Evolutionary conservation across 2,113 vertebrate genomes (phyloP).

Genomic region (Lipophrys pholis): DNA sequence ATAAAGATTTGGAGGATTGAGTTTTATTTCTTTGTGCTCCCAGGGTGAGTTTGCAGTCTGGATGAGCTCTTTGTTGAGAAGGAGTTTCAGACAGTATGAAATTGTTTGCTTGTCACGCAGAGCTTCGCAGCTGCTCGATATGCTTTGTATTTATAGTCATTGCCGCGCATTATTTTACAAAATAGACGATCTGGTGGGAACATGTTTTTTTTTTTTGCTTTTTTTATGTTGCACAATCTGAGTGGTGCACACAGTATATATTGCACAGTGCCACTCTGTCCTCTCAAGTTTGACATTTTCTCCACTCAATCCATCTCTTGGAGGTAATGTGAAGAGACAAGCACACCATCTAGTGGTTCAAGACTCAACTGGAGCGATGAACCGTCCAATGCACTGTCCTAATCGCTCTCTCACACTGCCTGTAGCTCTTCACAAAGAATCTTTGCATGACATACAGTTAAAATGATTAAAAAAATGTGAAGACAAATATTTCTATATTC

Average conservation of each 20-base stretch:
- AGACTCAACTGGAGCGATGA: conserved; percentile 23
- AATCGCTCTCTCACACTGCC: background rate
- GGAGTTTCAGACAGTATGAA: conserved; percentile 34
- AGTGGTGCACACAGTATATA: conserved; percentile 13
- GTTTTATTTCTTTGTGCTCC: conserved; percentile 56
- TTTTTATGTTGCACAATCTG: conserved; percentile 32
- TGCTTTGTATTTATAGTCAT: conserved; percentile 38
- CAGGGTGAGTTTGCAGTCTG: conserved; percentile 55
- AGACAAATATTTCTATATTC: too few species aligned
- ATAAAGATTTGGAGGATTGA: conserved; percentile 57
- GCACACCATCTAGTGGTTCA: conserved; percentile 79
- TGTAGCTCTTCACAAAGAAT: background rate
- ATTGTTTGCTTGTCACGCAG: conserved; percentile 53
- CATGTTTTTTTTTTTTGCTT: background rate
- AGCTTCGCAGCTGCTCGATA: conserved; percentile 40
- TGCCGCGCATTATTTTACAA: conserved; percentile 50
- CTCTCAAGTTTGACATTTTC: conserved; percentile 22
- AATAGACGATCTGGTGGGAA: conserved; percentile 16
- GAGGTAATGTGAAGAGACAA: conserved; percentile 58
- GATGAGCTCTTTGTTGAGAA: conserved; percentile 59
- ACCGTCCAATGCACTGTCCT: conserved; percentile 1
- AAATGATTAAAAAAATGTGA: too few species aligned
- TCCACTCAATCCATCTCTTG: conserved; percentile 36
- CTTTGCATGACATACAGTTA: too few species aligned
- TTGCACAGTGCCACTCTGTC: conserved; percentile 20